A percentile compares a stretch with the other conserved stretches of the same genome.
These are phyloP conservation scores for Lagorchestes hirsutus DNA, from an alignment of 2,797 vertebrate species.

Conservation along the genomic window DNA sequence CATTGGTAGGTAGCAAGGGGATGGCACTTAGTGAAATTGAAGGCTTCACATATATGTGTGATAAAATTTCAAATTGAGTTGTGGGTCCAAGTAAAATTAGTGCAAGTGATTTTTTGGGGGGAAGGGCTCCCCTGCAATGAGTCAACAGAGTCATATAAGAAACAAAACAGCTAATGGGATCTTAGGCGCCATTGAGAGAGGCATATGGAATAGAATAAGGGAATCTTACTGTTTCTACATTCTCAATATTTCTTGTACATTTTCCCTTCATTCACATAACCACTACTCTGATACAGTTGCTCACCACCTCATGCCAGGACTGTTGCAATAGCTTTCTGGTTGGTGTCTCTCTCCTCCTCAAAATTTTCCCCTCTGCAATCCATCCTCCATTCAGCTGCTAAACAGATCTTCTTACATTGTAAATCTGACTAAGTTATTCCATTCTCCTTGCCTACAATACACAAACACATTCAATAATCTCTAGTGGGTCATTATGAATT, in stretches of 20 bases:
- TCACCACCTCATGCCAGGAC: not conserved
- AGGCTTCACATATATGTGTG: not conserved
- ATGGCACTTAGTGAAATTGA: not conserved
- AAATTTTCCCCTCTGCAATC: not conserved
- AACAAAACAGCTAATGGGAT: not conserved
- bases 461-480: not conserved
- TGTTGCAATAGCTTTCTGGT: not conserved
- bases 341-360: not conserved
- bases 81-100: not conserved
- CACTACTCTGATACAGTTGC: not conserved
- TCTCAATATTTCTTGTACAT: not conserved
- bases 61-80: not conserved
- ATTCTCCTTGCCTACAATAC: slow-evolving; percentile 15
- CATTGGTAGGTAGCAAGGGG: not conserved
- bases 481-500: not conserved
- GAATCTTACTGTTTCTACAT: not conserved
- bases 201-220: not conserved
- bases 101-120: not conserved
- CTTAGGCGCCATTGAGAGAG: not conserved
- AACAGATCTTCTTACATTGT: not conserved
- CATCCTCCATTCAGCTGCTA: not conserved
- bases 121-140: not conserved
- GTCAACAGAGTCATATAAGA: not conserved
- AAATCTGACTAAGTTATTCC: not conserved
- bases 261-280: not conserved